phyloP scores from a whole-genome alignment of 2,797 vertebrate species.

The Gymnopithys bicolor region DNA sequence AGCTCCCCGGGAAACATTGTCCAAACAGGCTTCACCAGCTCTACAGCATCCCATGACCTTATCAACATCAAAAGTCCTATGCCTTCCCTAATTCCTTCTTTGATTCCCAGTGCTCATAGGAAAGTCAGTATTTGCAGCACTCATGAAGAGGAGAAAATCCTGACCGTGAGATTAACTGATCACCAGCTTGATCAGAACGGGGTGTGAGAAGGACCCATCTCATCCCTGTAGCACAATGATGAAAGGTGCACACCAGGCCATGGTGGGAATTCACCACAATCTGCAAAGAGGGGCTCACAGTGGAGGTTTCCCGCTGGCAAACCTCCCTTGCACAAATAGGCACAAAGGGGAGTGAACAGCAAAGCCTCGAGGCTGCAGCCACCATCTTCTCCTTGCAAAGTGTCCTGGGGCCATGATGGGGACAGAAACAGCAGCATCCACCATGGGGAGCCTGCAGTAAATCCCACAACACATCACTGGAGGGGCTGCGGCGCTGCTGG shows the following conservation, averaged over 20 bases:
- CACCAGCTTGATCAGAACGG: background rate
- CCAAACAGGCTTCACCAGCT: conserved; percentile 5
- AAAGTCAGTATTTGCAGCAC: background rate
- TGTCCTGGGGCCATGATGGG: background rate
- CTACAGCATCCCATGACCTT: background rate
- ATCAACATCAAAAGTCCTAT: background rate
- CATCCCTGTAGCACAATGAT: background rate
- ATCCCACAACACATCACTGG: background rate
- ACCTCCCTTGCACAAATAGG: background rate
- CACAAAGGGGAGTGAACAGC: background rate
- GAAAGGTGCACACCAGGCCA: background rate
- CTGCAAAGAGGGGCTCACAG: background rate
- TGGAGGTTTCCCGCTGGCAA: background rate
- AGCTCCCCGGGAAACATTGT: background rate
- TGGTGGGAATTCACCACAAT: background rate
- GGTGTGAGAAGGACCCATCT: background rate
- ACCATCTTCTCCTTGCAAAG: background rate
- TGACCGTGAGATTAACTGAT: background rate
- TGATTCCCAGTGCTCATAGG: background rate
- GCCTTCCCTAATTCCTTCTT: background rate
- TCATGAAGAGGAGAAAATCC: background rate
- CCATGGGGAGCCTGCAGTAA: background rate
- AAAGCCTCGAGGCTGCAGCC: accelerated
- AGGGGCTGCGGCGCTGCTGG: too few relatives aligned
- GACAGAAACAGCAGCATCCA: background rate